A percentile compares a stretch with the other conserved stretches of the same genome.
phyloP scores from a whole-genome alignment of 1,140 invertebrate species.

The Hypsibius dujardini region DNA sequence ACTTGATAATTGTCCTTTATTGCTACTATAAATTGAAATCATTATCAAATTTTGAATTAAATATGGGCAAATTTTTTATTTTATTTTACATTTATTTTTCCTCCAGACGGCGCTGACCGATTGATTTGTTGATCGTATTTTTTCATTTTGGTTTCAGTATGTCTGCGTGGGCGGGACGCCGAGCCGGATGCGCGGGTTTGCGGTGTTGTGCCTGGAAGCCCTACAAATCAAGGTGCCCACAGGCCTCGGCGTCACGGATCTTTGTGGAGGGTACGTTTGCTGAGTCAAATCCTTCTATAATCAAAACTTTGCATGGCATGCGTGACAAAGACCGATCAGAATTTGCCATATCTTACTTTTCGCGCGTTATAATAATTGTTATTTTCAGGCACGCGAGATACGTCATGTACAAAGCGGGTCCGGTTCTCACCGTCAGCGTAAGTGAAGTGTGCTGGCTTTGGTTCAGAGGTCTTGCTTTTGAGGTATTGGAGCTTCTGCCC shows the following conservation, averaged over 20 bases:
- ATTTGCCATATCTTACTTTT: too few relatives aligned
- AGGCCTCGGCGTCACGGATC: constrained; percentile 65
- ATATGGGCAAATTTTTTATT: constrained; percentile 18
- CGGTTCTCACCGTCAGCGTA: constrained; percentile 72
- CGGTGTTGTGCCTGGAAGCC: constrained; percentile 68
- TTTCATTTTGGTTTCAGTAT: constrained; percentile 47
- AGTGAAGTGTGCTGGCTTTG: constrained; percentile 35
- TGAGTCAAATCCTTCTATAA: too few relatives aligned
- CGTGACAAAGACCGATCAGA: too few relatives aligned
- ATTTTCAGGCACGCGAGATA: constrained; percentile 57
- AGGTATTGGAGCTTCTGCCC: neutral
- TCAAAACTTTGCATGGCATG: too few relatives aligned
- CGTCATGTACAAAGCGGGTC: constrained; percentile 93
- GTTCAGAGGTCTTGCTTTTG: neutral
- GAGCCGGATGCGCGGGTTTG: constrained; percentile 80
- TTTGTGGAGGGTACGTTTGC: constrained; percentile 48
- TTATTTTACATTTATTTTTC: constrained; percentile 23
- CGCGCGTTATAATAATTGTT: too few relatives aligned
- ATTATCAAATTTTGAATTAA: neutral
- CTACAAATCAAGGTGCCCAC: constrained; percentile 70
- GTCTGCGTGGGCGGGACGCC: constrained; percentile 94
- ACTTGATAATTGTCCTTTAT: too few relatives aligned
- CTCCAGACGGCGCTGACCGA: too few relatives aligned
- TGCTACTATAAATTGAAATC: constrained; percentile 6
- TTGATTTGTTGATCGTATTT: too few relatives aligned